phyloP scores from a whole-genome alignment of 64 coral and sea anemone genomes.

The Anthopleura sola region DNA sequence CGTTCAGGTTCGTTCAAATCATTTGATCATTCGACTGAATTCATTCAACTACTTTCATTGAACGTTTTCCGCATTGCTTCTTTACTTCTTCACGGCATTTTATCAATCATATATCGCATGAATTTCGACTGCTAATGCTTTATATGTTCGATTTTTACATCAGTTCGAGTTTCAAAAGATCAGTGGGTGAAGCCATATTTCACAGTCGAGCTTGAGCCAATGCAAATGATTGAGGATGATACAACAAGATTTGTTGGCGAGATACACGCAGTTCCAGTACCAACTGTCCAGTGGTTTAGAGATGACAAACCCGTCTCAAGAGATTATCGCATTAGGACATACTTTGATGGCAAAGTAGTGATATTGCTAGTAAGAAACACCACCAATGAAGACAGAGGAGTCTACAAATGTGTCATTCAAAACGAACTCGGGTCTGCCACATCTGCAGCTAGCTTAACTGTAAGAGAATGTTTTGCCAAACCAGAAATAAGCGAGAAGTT shows the following conservation, averaged over 20 bases:
- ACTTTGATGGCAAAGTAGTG: constrained; percentile 63
- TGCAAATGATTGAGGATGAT: constrained; percentile 55
- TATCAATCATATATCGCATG: background rate
- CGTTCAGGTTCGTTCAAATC: background rate
- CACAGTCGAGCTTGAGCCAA: constrained; percentile 42
- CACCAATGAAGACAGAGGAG: constrained; percentile 63
- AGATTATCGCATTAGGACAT: constrained; percentile 48
- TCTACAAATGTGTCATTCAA: constrained; percentile 63
- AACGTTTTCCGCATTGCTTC: background rate
- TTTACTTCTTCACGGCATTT: background rate
- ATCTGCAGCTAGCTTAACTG: constrained; percentile 36
- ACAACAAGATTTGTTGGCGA: constrained; percentile 54
- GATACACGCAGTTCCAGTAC: constrained; percentile 47
- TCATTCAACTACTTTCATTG: background rate
- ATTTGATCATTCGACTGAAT: background rate
- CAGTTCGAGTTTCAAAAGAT: constrained; percentile 24
- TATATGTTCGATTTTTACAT: background rate
- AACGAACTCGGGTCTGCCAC: constrained; percentile 58
- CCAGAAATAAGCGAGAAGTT: constrained; percentile 68
- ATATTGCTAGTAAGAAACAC: constrained; percentile 53
- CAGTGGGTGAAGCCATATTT: constrained; percentile 53
- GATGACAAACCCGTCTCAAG: constrained; percentile 63
- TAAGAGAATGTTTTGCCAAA: constrained; percentile 48
- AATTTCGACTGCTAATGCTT: background rate
- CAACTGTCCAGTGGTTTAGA: constrained; percentile 82